Base-by-base conservation (phyloP, 2,888 invertebrate species). In the Trachelus iudaicus region DNA sequence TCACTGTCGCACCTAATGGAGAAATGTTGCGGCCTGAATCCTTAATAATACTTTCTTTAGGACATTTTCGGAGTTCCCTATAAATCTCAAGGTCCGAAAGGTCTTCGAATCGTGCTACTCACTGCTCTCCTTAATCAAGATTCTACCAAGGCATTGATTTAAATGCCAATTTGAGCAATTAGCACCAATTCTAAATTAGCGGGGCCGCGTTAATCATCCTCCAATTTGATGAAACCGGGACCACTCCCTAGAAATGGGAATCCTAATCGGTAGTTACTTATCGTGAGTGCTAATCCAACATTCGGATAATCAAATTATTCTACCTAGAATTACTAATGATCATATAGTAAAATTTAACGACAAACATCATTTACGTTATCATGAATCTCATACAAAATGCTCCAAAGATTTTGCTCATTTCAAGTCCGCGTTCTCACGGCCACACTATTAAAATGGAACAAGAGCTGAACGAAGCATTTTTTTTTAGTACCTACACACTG, bases 401-500 rank as follows among this genome's bases (percentile, higher is more conserved):
- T 30, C 31, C 11, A 33, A 33, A 3, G 15, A 30, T 69, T 78
- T 75, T 73, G 74, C 35, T 71, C 30, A 23, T 35, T 31, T 35
- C 23, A 37, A 40, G 69, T 34, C 76, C 30, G 31, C 68, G 73
- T 73, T 73, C 37, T 73, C 15, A 69, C 69, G 73, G 40, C 34
- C 69, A 75, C 31, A 35, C 81, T 76, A 79, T 15, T 40, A 40
- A 4, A 40, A 6, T 40, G 81, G 81, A 77, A 82, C 79, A 83
- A 79, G 83, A 86, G 83, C 85, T 87, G 87, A 87, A 85, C 85
- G 85, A 83, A 84, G 83, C 84, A 82, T 85, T 85, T 85, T 84
- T 86, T 86, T 82, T 81, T 84, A 83, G 81, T 81, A 80, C 77
- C 81, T 79, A 83, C 81, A 81, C 83, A 79, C 80, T 78, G 82